A percentile compares a stretch with the other conserved stretches of the same genome.
Evolutionary conservation across 1,140 invertebrate species (phyloP).

Genomic region (Chymomyza costata): DNA sequence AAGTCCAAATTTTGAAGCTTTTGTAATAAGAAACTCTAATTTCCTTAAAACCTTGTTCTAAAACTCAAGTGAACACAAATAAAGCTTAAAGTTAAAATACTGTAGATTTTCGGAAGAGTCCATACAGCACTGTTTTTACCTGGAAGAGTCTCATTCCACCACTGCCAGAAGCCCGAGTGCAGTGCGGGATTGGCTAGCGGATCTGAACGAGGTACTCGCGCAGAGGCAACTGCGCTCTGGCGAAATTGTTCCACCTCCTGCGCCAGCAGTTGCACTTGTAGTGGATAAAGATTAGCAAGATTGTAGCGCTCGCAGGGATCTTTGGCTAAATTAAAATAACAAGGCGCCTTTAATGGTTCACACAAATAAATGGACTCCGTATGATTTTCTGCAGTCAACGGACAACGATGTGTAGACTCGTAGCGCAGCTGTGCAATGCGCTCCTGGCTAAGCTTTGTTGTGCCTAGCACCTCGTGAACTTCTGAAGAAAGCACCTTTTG

Average conservation of each 20-base stretch:
- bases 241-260: conserved; percentile 52
- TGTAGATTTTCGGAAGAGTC: too few relatives aligned
- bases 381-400: conserved; percentile 21
- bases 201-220: conserved; percentile 30
- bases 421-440: conserved; percentile 75
- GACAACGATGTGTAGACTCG: conserved; percentile 75
- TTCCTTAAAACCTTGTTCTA: too few relatives aligned
- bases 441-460: conserved; percentile 16
- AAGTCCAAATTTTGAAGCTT: too few relatives aligned
- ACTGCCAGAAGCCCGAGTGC: conserved; percentile 53
- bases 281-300: conserved; percentile 76
- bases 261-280: conserved; percentile 39
- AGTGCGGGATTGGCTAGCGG: conserved; percentile 35
- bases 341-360: conserved; percentile 78
- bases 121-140: background rate
- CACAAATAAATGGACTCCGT: conserved; percentile 33
- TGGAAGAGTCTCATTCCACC: conserved; percentile 49
- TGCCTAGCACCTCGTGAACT: conserved; percentile 45
- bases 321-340: conserved; percentile 83
- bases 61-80: too few relatives aligned
- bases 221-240: conserved; percentile 24
- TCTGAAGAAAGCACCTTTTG: conserved; percentile 49
- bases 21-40: too few relatives aligned
- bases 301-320: conserved; percentile 89
- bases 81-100: too few relatives aligned